These are phyloP conservation scores for Caloenas nicobarica DNA, from an alignment of 2,113 vertebrate species.

Conservation along the genomic window DNA sequence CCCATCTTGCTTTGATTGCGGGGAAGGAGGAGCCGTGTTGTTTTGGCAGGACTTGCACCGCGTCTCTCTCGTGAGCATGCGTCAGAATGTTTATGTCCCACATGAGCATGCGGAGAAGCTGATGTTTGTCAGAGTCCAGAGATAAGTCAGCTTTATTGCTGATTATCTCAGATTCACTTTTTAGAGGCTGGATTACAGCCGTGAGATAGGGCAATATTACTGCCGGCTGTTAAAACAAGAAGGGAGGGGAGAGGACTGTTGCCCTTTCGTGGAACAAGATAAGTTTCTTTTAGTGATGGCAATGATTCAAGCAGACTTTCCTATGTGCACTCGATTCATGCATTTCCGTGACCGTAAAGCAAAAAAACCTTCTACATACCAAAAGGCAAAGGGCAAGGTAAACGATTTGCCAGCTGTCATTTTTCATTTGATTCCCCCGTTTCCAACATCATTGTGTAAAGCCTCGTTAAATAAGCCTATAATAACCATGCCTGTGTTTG, in stretches of 20 bases:
- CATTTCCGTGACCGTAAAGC: background rate
- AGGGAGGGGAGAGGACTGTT: background rate
- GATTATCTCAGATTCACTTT: background rate
- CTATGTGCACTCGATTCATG: rapidly evolving
- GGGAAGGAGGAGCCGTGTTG: background rate
- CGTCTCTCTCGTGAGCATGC: background rate
- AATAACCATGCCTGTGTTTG: background rate
- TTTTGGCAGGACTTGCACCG: background rate
- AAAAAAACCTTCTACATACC: conserved; percentile 3
- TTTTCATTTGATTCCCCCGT: conserved; percentile 16
- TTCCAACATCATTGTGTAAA: background rate
- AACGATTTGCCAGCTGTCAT: background rate
- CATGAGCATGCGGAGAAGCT: background rate
- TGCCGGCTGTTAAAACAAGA: background rate
- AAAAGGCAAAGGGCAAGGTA: background rate
- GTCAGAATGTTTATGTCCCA: background rate
- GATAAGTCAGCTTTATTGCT: background rate
- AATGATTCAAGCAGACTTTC: background rate
- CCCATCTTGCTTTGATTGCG: background rate
- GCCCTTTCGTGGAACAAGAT: background rate
- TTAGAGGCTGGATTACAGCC: background rate
- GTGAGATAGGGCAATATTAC: background rate
- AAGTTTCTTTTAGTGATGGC: background rate
- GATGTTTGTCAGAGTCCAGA: background rate
- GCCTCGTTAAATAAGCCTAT: background rate